Base-by-base conservation (phyloP, 1,140 invertebrate species). In the Acromyrmex heyeri region DNA sequence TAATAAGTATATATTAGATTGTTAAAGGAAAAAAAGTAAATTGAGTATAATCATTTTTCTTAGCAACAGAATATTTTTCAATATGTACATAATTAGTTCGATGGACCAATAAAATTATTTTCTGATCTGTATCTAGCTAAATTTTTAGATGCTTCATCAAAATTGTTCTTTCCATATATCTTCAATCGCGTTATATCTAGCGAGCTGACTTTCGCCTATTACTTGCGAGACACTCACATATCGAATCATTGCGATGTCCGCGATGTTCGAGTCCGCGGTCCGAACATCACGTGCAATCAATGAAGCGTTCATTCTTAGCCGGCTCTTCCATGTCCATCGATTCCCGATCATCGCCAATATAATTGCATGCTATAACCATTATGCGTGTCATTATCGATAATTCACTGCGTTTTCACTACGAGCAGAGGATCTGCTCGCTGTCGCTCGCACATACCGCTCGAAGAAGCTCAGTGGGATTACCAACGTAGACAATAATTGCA, bases 371-470 rank as follows among this genome's bases (percentile, higher is more conserved):
- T 73, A 73, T 88, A 65, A 75, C 69, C 88, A 85, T 89, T 86
- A 73, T 62, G 87, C 87, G 14, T 83, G 79, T 85, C 88, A 85
- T 90, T 90, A 89, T 65, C 72, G 76, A 81, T 89, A 86, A 90
- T 90, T 85, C 81, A 73, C 75, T 18, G 73, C 86, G 64, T 90
- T 90, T 90, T 89, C 89, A 87, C 81, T 81, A 38, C 12, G 38
- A 27, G n/a, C 72, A 8, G 27, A 65, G 34, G 64, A 78, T 73
- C 44, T 48, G 77, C n/a, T 86, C 57, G 65, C 16, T 21, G 78
- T 57, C 44, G 78, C 24, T 67, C 50, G 78, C 21, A 34, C 53
- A 72, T 82, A 72, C 78, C 53, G 67, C 38, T 82, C 38, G 55
- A 70, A 72, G 57, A 73, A 61, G 69, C 67, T 48, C 53, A 3